Evolutionary conservation across 2,113 vertebrate genomes (phyloP).

Genomic region (Cebus imitator): DNA sequence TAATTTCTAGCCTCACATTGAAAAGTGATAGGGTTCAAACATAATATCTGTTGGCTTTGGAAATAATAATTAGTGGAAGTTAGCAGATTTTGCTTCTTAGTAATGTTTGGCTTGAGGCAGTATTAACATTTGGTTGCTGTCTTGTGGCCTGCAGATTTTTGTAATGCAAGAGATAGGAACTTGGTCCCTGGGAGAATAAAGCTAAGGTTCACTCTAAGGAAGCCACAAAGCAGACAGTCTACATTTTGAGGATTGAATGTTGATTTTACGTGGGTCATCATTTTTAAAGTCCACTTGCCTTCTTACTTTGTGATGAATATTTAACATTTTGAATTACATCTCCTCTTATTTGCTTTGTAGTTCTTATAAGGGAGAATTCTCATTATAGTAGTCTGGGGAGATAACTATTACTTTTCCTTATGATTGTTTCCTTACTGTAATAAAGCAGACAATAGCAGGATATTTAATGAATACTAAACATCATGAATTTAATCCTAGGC

Average conservation of each 20-base stretch:
- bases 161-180: background rate
- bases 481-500: background rate
- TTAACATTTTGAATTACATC: background rate
- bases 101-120: conserved; percentile 20
- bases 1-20: background rate
- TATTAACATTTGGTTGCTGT: conserved; percentile 34
- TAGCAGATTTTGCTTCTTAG: background rate
- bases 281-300: conserved; percentile 27
- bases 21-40: conserved; percentile 9
- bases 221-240: conserved; percentile 12
- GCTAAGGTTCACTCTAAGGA: too few relatives aligned
- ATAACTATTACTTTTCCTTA: background rate
- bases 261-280: background rate
- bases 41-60: background rate
- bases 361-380: background rate
- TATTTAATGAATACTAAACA: background rate
- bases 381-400: background rate
- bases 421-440: background rate
- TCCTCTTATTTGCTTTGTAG: background rate
- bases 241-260: background rate
- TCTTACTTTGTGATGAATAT: conserved; percentile 1
- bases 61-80: conserved; percentile 7
- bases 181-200: background rate
- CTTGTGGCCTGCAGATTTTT: conserved; percentile 7
- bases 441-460: background rate